A percentile compares a stretch with the other conserved stretches of the same genome.
Evolutionary conservation across 2,888 invertebrate species (phyloP).

Genomic region (Habrosyne pyritoides): DNA sequence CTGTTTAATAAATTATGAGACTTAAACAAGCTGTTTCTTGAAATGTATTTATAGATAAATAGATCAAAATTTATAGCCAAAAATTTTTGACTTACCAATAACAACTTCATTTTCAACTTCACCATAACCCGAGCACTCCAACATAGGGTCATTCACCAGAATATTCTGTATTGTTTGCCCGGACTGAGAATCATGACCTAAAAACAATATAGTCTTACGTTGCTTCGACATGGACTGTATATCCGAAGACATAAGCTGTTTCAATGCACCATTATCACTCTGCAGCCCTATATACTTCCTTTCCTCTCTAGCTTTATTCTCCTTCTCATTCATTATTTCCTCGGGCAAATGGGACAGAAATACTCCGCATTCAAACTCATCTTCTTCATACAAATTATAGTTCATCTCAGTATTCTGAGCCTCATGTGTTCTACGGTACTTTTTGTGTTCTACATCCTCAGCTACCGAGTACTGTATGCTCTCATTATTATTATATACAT

Average conservation of each 20-base stretch:
- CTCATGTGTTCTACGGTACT: conserved; percentile 40
- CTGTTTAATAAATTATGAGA: no score
- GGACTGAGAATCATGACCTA: conserved; percentile 60
- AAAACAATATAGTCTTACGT: conserved; percentile 67
- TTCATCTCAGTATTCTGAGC: conserved; percentile 32
- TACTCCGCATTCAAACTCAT: conserved; percentile 66
- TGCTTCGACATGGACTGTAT: conserved; percentile 64
- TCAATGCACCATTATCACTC: conserved; percentile 62
- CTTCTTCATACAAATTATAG: conserved; percentile 53
- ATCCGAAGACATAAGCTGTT: conserved; percentile 70
- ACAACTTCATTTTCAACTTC: conserved; percentile 46
- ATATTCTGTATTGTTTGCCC: conserved; percentile 76
- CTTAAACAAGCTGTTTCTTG: no score
- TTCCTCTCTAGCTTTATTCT: conserved; percentile 47
- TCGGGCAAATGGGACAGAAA: conserved; percentile 62
- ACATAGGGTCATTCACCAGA: conserved; percentile 57
- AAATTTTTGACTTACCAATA: conserved; percentile 55
- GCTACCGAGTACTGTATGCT: conserved; percentile 40
- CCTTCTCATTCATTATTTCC: conserved; percentile 62
- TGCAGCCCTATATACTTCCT: conserved; percentile 47
- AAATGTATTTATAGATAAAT: no score
- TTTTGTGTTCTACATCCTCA: conserved; percentile 50
- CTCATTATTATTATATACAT: conserved; percentile 63
- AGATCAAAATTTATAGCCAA: no score
- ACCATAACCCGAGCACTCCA: conserved; percentile 48